These are phyloP conservation scores for Tenthredo distinguenda DNA, from an alignment of 2,888 invertebrate species.

Conservation along the genomic window DNA sequence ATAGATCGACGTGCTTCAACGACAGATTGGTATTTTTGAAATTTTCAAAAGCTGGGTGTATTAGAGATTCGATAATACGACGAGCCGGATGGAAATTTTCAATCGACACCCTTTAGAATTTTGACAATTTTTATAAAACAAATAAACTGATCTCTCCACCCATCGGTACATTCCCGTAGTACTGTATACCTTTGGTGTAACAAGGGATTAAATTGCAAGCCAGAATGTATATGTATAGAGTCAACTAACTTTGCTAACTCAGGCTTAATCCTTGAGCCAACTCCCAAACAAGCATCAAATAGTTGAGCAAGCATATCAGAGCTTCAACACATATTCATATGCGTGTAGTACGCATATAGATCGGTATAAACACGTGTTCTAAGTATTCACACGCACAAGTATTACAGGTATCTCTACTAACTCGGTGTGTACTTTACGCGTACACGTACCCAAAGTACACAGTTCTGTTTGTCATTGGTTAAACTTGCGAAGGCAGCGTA, in stretches of 20 bases:
- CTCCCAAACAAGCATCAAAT: conserved; percentile 50
- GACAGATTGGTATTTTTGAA: neutral
- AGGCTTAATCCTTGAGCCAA: conserved; percentile 35
- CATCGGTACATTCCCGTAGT: neutral
- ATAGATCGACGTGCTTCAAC: neutral
- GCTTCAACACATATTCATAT: conserved; percentile 21
- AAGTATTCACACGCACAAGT: conserved; percentile 6
- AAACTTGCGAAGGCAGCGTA: neutral
- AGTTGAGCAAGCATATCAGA: conserved; percentile 51
- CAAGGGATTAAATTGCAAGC: conserved; percentile 47
- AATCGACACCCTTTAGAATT: neutral
- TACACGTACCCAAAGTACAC: conserved; percentile 23
- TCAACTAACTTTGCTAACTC: conserved; percentile 48
- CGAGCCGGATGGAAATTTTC: neutral
- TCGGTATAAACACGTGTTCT: conserved; percentile 6
- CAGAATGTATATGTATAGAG: conserved; percentile 35
- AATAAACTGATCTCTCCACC: neutral
- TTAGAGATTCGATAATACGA: neutral
- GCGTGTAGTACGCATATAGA: neutral
- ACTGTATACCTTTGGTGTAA: conserved; percentile 15
- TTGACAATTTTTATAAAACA: neutral
- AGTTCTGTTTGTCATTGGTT: conserved; percentile 40
- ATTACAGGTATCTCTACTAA: neutral
- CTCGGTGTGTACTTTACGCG: conserved; percentile 30
- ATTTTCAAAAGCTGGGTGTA: neutral